Evolutionary conservation across 2,113 vertebrate species (phyloP).

Genomic region (Lycocorax pyrrhopterus): DNA sequence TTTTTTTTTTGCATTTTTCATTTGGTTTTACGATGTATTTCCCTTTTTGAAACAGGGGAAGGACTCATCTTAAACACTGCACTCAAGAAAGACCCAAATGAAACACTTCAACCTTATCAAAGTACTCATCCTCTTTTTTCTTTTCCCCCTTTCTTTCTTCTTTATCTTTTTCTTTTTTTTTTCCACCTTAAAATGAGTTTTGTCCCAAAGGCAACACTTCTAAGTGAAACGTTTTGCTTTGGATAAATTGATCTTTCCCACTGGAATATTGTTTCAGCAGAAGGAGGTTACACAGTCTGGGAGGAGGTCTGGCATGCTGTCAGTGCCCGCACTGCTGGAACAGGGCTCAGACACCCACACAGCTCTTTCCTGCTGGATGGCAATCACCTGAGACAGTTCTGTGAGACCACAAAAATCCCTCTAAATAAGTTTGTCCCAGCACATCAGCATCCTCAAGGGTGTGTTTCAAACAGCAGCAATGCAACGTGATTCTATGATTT

Average conservation of each 20-base stretch:
- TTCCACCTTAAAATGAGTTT: background rate
- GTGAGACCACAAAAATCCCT: background rate
- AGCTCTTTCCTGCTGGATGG: background rate
- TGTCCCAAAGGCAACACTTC: background rate
- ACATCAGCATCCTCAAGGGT: background rate
- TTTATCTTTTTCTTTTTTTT: background rate
- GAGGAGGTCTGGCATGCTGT: background rate
- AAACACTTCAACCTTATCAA: constrained; percentile 20
- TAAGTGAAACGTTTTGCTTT: background rate
- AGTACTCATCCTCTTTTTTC: background rate
- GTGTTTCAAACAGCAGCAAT: background rate
- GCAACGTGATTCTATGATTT: background rate
- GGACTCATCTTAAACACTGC: background rate
- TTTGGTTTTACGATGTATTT: constrained; percentile 20
- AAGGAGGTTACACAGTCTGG: background rate
- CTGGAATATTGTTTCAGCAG: background rate
- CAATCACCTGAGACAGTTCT: background rate
- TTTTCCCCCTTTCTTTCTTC: accelerated
- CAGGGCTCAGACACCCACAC: background rate
- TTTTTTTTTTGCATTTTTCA: background rate
- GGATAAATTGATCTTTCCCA: background rate
- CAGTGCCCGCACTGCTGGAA: accelerated
- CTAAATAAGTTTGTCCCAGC: background rate
- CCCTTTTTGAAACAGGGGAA: background rate
- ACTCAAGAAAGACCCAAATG: background rate